Evolutionary conservation across 1,140 invertebrate genomes (phyloP), one percentile per base, ranked within the genome.

Genomic region (Drosophila seguyi): DNA sequence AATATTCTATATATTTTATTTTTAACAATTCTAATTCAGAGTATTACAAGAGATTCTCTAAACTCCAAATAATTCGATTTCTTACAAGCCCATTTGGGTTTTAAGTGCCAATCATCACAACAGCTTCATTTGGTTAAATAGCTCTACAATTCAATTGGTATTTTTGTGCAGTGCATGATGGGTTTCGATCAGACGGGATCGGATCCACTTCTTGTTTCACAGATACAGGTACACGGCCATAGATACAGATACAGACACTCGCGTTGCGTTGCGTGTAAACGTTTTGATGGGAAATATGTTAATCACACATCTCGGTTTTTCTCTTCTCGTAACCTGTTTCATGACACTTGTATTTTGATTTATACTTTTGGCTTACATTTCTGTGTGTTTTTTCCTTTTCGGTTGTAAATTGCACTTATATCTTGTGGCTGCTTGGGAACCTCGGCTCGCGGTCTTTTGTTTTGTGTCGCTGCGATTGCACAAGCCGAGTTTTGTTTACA

Each of bases 261-360:
- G 77, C 47, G 61, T 63, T 48, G 61, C 52, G 52, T 55, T 67
- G 66, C 66, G 81, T 69, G 80, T 86, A 86, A 85, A 85, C 79
- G 77, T 67, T 86, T 86, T 77, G 84, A 88, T 88, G 84, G 85
- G 84, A 88, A 88, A 90, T 88, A 88, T 88, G 84, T 84, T 84
- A 88, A 88, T 90, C 75, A 83, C 71, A 86, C 76, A 75, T 60
- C 74, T 81, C 47, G 76, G 63, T 61, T 81, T 66, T 61, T 61
- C 66, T 72, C 66, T 56, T 80, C 50, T 76, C 73, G 80, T 78
- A 88, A 88, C 84, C 81, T 80, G 84, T 88, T 88, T 88, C 85
- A 74, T 78, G 56, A 69, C 52, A 55, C 52, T 34, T 34, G 52
- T 69, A 78, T 62, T 78, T 72, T 88, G 81, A 88, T 88, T 90